Conservation (phyloP, 2,797 vertebrate species). For the Manis crassicaudata region DNA sequence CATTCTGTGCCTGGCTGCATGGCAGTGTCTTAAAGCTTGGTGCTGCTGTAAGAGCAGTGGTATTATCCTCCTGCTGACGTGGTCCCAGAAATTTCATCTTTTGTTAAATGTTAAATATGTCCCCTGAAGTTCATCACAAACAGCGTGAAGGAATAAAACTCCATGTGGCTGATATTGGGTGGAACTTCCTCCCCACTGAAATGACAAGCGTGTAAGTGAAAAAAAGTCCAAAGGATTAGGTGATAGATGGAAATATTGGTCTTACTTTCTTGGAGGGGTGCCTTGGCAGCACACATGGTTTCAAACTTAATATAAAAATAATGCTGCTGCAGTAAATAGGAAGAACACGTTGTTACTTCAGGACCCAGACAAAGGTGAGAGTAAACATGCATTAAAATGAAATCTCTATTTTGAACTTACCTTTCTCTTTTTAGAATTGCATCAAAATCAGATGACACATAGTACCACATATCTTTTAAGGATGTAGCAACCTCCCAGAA, state of each 20-base stretch:
- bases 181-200: neutral
- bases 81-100: slow-evolving; percentile 55
- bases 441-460: slow-evolving; percentile 53
- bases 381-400: slow-evolving; percentile 54
- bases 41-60: neutral
- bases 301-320: slow-evolving; percentile 55
- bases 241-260: neutral
- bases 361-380: slow-evolving; percentile 60
- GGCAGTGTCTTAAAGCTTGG: neutral
- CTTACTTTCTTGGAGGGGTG: slow-evolving; percentile 50
- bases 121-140: slow-evolving; percentile 70
- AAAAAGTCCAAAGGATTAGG: neutral
- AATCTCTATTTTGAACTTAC: slow-evolving; percentile 73
- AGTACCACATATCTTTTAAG: slow-evolving; percentile 54
- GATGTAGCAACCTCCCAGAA: slow-evolving; percentile 44
- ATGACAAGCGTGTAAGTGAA: slow-evolving; percentile 55
- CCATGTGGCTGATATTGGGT: neutral
- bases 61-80: neutral
- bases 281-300: neutral
- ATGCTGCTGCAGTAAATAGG: slow-evolving; percentile 20
- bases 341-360: slow-evolving; percentile 21
- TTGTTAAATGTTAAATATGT: slow-evolving; percentile 56
- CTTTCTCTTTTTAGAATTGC: slow-evolving; percentile 70
- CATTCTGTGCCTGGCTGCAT: neutral
- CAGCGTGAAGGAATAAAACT: slow-evolving; percentile 62